These are phyloP conservation scores for Notarius lentiginosus DNA, from an alignment of 2,113 vertebrate species.

Conservation along the genomic window DNA sequence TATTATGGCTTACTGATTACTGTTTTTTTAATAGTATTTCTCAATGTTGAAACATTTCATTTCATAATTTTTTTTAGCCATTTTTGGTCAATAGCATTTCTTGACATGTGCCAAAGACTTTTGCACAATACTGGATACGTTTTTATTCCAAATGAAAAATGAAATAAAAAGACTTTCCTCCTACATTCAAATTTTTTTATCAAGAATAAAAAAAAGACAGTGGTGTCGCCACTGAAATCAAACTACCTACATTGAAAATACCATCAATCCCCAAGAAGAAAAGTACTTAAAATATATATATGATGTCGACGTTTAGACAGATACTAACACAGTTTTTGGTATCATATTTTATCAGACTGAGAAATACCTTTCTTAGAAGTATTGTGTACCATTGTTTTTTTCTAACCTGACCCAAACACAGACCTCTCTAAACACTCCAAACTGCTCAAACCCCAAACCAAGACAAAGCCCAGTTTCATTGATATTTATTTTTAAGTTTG, in stretches of 20 bases:
- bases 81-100: too few relatives aligned
- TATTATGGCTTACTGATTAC: too few relatives aligned
- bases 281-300: not conserved
- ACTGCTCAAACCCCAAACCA: not conserved
- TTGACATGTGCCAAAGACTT: too few relatives aligned
- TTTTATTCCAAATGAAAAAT: not conserved
- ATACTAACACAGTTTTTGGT: constrained; percentile 18
- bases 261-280: not conserved
- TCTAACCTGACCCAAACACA: not conserved
- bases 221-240: not conserved
- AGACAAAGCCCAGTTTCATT: not conserved
- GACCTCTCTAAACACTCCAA: not conserved
- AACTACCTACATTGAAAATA: not conserved
- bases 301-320: too few relatives aligned
- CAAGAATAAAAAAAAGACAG: not conserved
- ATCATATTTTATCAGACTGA: not conserved
- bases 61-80: too few relatives aligned
- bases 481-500: not conserved
- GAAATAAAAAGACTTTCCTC: not conserved
- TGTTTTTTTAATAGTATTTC: too few relatives aligned
- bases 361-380: not conserved
- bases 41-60: too few relatives aligned
- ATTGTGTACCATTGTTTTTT: not conserved
- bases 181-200: not conserved
- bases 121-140: too few relatives aligned